Base-by-base conservation (phyloP, 2,888 invertebrate genomes). In the Volucella zonaria region DNA sequence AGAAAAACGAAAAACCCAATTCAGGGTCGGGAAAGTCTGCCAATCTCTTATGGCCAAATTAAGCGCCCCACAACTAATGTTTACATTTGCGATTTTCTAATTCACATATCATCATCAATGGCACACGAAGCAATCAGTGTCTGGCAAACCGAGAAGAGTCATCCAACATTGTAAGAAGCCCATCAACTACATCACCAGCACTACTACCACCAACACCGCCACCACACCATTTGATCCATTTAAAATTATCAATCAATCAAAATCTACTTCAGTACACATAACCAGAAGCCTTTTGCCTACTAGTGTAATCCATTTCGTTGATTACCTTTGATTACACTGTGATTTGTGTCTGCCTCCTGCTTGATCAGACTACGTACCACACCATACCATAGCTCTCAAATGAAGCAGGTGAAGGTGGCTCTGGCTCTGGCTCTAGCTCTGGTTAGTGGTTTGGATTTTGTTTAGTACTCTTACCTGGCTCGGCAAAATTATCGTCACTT, bases 301-400 rank as follows among this genome's bases (percentile, higher is more conserved):
- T 73, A 85, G 85, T 85, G 87, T 83, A 87, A 83, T 87, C 86
- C 87, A 87, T 86, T 87, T 77, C 77, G 82, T 86, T 88, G 87
- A 87, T 87, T 88, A 86, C 80, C 87, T 88, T 83, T 88, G 88
- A 88, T 87, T 88, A 87, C 87, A 87, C 86, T 77, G 86, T 87
- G 88, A 87, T 88, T 87, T 88, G 86, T 87, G 83, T 77, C 86
- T 85, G 56, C 64, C 75, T 76, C 23, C 80, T 71, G 71, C 61
- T 61, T 49, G 47, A 74, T 74, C 61, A 51, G 54, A 58, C 45
- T 31, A 31, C 6, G 31, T 31, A 31, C 31, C 31, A 31, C 31
- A 31, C 31, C 2, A 31, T 31, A 31, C 31, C 31, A 6, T 31
- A 31, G 31, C 31, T 12, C 49, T 18, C 58, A 12, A 4, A 31